Evolutionary conservation across 2,113 vertebrate genomes (phyloP).

Genomic region (Protobothrops flavoviridis): DNA sequence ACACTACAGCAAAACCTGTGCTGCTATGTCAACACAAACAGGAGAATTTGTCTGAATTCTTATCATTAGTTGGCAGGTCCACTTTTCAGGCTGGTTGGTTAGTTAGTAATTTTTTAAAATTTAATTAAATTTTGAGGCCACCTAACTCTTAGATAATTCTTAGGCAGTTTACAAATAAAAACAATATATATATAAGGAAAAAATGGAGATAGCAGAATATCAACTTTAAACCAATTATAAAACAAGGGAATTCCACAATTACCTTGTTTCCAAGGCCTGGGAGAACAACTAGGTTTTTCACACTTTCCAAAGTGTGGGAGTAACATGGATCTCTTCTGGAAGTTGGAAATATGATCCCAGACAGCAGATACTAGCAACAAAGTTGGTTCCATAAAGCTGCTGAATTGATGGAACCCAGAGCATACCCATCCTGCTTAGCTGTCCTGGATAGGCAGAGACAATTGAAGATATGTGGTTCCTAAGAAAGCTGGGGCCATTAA

Average conservation of each 20-base stretch:
- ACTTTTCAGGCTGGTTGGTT: too few relatives aligned
- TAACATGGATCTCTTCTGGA: background rate
- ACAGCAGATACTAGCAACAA: background rate
- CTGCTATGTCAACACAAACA: too few relatives aligned
- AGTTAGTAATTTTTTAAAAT: too few relatives aligned
- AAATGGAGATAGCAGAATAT: background rate
- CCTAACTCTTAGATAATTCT: background rate
- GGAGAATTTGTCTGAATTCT: too few relatives aligned
- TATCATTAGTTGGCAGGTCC: too few relatives aligned
- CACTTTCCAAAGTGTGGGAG: background rate
- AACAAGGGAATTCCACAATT: background rate
- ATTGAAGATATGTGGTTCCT: background rate
- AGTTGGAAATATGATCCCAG: background rate
- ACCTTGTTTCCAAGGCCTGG: background rate
- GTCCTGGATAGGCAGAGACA: background rate
- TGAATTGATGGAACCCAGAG: background rate
- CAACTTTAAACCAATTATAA: background rate
- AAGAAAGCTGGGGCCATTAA: background rate
- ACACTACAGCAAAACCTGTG: too few relatives aligned
- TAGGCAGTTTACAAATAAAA: background rate
- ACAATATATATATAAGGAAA: background rate
- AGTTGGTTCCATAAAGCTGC: background rate
- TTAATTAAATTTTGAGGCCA: background rate
- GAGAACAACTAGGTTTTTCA: background rate
- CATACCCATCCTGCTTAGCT: background rate